Evolutionary conservation across 2,888 invertebrate genomes (phyloP).

Genomic region (Gymnocheta viridis): DNA sequence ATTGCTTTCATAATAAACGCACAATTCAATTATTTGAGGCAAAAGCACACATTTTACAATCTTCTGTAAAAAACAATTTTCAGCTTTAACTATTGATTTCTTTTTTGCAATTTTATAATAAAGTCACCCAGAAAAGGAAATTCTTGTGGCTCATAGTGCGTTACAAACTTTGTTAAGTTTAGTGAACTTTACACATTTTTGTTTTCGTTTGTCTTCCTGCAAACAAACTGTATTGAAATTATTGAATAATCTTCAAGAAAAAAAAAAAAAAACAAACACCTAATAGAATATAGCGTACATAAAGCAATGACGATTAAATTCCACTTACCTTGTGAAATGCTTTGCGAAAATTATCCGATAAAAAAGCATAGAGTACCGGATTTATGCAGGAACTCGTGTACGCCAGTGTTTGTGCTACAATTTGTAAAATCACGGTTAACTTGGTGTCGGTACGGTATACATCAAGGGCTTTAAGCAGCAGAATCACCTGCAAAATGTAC

Average conservation of each 20-base stretch:
- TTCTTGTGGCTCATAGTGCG: not conserved
- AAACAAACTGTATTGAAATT: conserved; percentile 3
- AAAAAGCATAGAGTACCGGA: conserved; percentile 95
- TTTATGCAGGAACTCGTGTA: conserved; percentile 98
- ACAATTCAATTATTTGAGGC: conserved; percentile 43
- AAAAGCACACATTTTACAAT: conserved; percentile 6
- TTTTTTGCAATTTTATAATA: conserved; percentile 7
- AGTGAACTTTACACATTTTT: conserved; percentile 29
- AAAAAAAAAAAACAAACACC: not conserved
- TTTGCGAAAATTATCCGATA: conserved; percentile 96
- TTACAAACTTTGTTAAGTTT: not conserved
- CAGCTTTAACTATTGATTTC: not conserved
- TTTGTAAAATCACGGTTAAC: conserved; percentile 86
- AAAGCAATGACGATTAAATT: conserved; percentile 33
- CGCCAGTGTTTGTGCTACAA: conserved; percentile 90
- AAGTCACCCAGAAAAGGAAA: not conserved
- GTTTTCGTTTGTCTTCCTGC: not conserved
- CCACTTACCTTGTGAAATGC: conserved; percentile 87
- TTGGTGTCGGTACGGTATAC: conserved; percentile 82
- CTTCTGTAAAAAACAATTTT: not conserved
- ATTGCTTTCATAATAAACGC: conserved; percentile 40
- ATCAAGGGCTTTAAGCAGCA: conserved; percentile 88
- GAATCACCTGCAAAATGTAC: conserved; percentile 86
- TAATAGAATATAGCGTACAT: not conserved
- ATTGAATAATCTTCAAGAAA: not conserved